Base-by-base conservation (phyloP, 1,140 invertebrate genomes). In the Coboldia fuscipes region DNA sequence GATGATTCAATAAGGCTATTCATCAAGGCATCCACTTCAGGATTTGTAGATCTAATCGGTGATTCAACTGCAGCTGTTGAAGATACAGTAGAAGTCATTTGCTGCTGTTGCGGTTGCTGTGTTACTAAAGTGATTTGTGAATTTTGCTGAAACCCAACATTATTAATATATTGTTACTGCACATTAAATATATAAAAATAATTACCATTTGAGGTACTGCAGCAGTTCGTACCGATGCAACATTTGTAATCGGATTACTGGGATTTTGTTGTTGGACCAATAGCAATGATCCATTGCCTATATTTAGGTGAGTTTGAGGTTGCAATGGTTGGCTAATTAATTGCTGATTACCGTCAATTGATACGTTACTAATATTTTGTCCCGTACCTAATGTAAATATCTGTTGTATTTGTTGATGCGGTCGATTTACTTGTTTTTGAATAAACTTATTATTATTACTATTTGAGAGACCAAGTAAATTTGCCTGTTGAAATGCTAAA, bases 1-100 rank as follows among this genome's bases (percentile, higher is more conserved):
- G 72, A 72, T 21, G 72, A 77, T 51, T 79, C 77, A 72, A 77
- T 77, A 9, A 80, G 64, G 47, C 74, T 77, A 38, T 68, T 77
- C 28, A 74, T 72, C 39, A 80, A 64, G 37, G 75, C 75, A 48
- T 65, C 77, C 41, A 78, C 78, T 31, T 72, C 73, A 19, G 73
- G 65, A 51, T 75, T 76, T 38, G 64, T 68, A n/a, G 68, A 63
- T 42, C 70, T 59, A 36, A 70, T 66, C 44, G 70, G 70, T 35
- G 62, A 60, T n/a, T n/a, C n/a, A n/a, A n/a, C n/a, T n/a, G n/a
- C n/a, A 20, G 62, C 51, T 12, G 59, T 56, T 21, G 63, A 60
- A 9, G 14, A 4, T 28, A 34, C 27, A 30, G 22, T 24, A 4
- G 12, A 12, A 10, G 23, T 19, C 17, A 33, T 28, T 31, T 40